A percentile compares a stretch with the other conserved stretches of the same genome.
Evolutionary conservation across 2,113 vertebrate genomes (phyloP).

Genomic region (Microtus oregoni): DNA sequence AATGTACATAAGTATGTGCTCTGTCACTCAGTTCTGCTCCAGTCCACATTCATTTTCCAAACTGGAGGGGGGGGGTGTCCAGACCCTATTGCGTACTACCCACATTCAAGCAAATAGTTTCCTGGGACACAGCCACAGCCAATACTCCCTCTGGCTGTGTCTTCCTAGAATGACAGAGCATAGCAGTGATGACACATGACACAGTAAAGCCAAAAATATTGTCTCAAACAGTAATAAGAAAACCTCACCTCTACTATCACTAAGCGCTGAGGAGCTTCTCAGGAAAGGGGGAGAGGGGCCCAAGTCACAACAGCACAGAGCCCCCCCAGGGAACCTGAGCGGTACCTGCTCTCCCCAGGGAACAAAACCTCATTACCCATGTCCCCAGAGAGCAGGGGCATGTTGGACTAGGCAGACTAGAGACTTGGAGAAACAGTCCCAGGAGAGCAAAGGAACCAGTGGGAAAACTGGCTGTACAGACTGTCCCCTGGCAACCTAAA

Average conservation of each 20-base stretch:
- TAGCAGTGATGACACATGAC: not conserved
- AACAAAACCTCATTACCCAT: constrained; percentile 48
- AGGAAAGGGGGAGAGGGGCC: not conserved
- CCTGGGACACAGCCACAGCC: not conserved
- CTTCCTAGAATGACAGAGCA: not conserved
- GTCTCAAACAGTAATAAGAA: not conserved
- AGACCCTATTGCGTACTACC: not conserved
- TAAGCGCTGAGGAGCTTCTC: not conserved
- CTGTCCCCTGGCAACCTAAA: constrained; percentile 62
- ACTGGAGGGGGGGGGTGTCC: too few relatives aligned
- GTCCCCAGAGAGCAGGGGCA: not conserved
- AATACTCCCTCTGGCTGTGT: not conserved
- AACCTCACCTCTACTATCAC: not conserved
- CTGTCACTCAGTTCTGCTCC: not conserved
- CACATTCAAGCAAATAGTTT: not conserved
- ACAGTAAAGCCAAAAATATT: not conserved
- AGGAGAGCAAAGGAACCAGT: constrained; percentile 11
- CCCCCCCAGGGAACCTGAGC: not conserved
- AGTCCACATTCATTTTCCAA: not conserved
- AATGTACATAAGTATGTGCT: not conserved
- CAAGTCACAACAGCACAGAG: not conserved
- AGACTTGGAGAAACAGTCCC: constrained; percentile 10
- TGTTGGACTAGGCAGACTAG: constrained; percentile 31
- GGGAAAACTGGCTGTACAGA: not conserved
- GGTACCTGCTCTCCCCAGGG: constrained; percentile 1